phyloP scores from a whole-genome alignment of 2,888 invertebrate species.

The Hypomecis atomaria region DNA sequence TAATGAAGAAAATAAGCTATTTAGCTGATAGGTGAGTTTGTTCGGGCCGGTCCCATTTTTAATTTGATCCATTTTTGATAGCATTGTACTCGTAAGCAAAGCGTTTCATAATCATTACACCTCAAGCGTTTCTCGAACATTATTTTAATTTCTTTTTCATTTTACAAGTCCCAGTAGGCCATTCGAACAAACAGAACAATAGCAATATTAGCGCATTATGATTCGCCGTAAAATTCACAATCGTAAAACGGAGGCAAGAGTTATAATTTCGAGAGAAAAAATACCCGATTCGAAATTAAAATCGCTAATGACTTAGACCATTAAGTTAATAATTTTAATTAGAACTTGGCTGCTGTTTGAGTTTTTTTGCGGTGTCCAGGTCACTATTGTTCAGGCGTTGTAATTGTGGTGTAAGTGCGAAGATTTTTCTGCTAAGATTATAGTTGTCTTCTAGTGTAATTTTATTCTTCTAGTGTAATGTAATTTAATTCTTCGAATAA shows the following conservation, averaged over 20 bases:
- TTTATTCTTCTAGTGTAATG: no score
- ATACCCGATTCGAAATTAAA: constrained; percentile 80
- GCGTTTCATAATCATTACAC: neutral
- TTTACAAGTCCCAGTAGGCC: constrained; percentile 8
- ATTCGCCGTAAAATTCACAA: constrained; percentile 64
- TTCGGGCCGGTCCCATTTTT: no score
- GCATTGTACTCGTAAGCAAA: no score
- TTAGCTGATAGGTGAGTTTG: no score
- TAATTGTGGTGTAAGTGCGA: constrained; percentile 20
- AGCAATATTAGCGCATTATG: constrained; percentile 54
- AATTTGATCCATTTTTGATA: no score
- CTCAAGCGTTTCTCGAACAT: neutral
- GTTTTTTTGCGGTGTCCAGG: constrained; percentile 55
- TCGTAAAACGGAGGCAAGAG: constrained; percentile 65
- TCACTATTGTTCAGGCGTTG: constrained; percentile 28
- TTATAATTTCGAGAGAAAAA: constrained; percentile 73
- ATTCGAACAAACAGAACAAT: constrained; percentile 50
- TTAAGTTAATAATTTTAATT: constrained; percentile 86
- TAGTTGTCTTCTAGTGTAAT: neutral
- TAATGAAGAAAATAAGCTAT: no score
- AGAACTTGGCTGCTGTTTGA: constrained; percentile 75
- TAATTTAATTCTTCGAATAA: no score
- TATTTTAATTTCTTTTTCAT: neutral
- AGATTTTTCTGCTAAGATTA: constrained; percentile 14
- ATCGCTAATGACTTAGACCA: constrained; percentile 84